These are phyloP conservation scores for Ptychodera flava DNA, from an alignment of 35 echinoderm and acorn worm species.

Conservation along the genomic window DNA sequence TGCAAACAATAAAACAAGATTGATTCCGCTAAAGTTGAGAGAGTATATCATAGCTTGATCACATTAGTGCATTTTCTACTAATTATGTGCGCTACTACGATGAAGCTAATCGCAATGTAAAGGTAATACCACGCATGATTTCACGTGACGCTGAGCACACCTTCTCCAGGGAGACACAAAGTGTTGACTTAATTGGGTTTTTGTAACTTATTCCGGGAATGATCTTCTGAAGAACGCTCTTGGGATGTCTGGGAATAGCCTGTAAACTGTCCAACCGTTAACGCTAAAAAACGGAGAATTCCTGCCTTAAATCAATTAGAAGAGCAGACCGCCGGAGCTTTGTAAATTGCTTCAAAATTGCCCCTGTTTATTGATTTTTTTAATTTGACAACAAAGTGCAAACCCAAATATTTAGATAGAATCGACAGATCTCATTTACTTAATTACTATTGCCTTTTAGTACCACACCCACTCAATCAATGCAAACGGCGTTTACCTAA, in stretches of 20 bases:
- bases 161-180: neutral
- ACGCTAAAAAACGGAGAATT: neutral
- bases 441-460: no score
- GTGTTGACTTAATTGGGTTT: neutral
- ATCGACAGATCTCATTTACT: no score
- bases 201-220: conserved; percentile 1
- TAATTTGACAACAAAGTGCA: neutral
- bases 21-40: neutral
- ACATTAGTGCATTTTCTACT: neutral
- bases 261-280: neutral
- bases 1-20: neutral
- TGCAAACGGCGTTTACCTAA: no score
- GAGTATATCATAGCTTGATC: neutral
- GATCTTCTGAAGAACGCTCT: neutral
- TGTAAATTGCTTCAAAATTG: neutral
- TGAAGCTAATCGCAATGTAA: neutral
- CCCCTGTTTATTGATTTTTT: neutral
- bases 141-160: neutral
- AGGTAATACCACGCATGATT: neutral
- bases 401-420: neutral
- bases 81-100: neutral
- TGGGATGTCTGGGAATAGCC: neutral
- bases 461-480: no score
- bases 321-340: no score
- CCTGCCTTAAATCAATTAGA: neutral